Evolutionary conservation across 2,797 vertebrate species (phyloP), one percentile per base, ranked within the genome.

Genomic region (Enteromius radiatus): DNA sequence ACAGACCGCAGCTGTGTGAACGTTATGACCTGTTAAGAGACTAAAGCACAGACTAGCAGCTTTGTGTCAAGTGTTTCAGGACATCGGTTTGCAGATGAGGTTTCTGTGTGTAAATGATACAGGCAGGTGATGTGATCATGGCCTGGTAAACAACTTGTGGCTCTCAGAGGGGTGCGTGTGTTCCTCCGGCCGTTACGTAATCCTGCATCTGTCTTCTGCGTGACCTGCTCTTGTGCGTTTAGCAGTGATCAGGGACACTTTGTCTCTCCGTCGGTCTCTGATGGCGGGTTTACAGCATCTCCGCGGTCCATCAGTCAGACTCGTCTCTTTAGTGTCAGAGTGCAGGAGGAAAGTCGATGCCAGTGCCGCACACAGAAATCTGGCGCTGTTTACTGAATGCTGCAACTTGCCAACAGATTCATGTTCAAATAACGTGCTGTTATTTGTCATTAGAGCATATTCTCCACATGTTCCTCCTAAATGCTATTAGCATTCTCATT

Each of bases 321-420:
- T 68, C 4, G 3, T 65, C 33, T 81, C 36, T 78, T 83, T 43
- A 80, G 79, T 80, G 49, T 85, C 82, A 61, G 3, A 83, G 36
- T 19, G 23, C 63, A 45, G 47, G n/a, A 17, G 33, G 31, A 52
- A 64, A 87, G 69, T 81, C 59, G 61, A 74, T 73, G 65, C 73
- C 23, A 36, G 47, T 78, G 68, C 52, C 23, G 33, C 43, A 54
- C 19, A 43, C 76, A 26, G 31, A 80, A 36, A 81, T 73, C 54
- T 73, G 78, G 49, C 38, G 4, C 38, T 45, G 68, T 36, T 36
- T 63, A 26, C 26, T 12, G 12, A 54, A 56, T 41, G 23, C 0
- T 23, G 4, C 52, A 6, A 45, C 23, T 43, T 70, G 4, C 65
- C 49, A 59, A 23, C 8, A n/a, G 12, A 63, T 71, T 71, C 26